phyloP scores from a whole-genome alignment of 2,797 vertebrate genomes.

The Cyprinodon diabolis region DNA sequence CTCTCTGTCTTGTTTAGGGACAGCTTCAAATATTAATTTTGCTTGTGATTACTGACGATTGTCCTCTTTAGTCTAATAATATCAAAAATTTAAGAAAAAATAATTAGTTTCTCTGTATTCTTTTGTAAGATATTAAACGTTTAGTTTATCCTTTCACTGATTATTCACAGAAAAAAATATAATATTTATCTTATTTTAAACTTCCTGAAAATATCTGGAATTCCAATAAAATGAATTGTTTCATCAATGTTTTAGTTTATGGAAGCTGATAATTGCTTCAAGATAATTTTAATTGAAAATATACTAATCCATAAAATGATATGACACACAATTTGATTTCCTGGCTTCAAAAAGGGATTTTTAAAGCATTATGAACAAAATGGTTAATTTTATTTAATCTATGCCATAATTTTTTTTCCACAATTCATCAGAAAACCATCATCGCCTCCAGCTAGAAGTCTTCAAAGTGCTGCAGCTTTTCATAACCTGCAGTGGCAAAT shows the following conservation, averaged over 20 bases:
- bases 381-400: conserved; percentile 37
- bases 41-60: neutral
- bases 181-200: neutral
- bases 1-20: neutral
- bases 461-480: conserved; percentile 56
- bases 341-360: conserved; percentile 10
- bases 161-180: neutral
- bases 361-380: conserved; percentile 33
- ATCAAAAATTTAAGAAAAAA: neutral
- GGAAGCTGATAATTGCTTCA: neutral
- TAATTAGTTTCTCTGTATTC: neutral
- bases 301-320: neutral
- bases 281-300: conserved; percentile 7
- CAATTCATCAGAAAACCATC: conserved; percentile 45
- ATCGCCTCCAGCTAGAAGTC: conserved; percentile 53
- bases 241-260: neutral
- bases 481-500: conserved; percentile 65
- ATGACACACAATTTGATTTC: neutral
- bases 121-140: neutral
- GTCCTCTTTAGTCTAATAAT: neutral
- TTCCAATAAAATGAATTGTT: neutral
- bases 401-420: conserved; percentile 31
- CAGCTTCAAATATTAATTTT: neutral
- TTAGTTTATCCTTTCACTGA: neutral
- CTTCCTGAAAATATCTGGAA: neutral